Evolutionary conservation across 2,797 vertebrate species (phyloP), one percentile per base, ranked within the genome.

Genomic region (Florisuga fusca): DNA sequence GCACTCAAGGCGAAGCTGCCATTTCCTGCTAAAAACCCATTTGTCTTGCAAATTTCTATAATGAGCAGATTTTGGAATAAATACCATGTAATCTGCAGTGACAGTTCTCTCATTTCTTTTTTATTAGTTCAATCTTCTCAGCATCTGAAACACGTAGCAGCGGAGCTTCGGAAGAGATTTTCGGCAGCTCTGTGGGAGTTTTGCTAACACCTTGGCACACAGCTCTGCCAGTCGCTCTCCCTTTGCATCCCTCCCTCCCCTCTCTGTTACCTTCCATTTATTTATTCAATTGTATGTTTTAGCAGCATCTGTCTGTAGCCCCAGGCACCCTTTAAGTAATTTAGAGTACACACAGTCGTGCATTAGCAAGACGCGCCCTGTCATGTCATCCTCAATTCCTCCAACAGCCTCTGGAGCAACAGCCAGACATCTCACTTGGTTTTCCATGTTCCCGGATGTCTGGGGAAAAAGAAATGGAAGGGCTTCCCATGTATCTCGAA

Each of bases 41-140:
- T 97, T 98, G 95, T 98, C 97, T 97, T 98, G 97, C 95, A 98
- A 96, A 97, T 98, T 97, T 98, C 96, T 97, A 38, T 96, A 98
- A 98, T 97, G 96, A 98, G 96, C 97, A 97, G 97, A 97, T 98
- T 98, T 97, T 96, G 93, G 97, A 97, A 97, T 98, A 98, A 98
- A 97, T 97, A 97, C 96, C 96, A 95, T 97, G 94, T 97, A 97
- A 97, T 97, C 97, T 97, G 96, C 93, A 93, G 94, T 97, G 97
- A 98, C 96, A 96, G 95, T 97, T 97, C 97, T 96, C 97, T 98
- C 97, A 96, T 98, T 98, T 97, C 96, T 97, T 97, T 97, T 97
- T 97, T 98, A 98, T 98, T 97, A 97, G 97, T 96, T 97, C 96
- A 96, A 93, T 97, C 97, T 98, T 97, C 94, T 92, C 94, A 94